phyloP scores from a whole-genome alignment of 2,113 vertebrate genomes.

The Heterotis niloticus region DNA sequence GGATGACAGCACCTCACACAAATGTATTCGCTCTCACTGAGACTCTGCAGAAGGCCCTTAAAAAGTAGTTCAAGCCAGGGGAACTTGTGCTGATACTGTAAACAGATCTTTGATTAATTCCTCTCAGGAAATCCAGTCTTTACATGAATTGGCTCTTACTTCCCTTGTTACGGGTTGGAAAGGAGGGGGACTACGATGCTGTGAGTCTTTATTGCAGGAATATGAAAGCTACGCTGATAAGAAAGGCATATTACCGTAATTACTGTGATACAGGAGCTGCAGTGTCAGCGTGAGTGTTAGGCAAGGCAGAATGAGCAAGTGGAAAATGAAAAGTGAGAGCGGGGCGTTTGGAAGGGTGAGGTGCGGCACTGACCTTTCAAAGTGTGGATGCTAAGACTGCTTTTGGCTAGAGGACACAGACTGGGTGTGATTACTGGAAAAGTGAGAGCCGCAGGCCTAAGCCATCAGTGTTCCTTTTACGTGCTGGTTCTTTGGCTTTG shows the following conservation, averaged over 20 bases:
- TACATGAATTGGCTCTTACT: background rate
- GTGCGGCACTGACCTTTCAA: background rate
- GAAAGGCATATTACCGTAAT: background rate
- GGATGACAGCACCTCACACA: background rate
- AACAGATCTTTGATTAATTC: background rate
- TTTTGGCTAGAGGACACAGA: background rate
- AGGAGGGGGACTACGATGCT: background rate
- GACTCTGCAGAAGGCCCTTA: background rate
- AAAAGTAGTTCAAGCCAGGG: background rate
- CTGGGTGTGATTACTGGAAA: slow-evolving; percentile 37
- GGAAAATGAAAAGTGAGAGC: background rate
- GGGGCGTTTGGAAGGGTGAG: background rate
- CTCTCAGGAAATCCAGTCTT: background rate
- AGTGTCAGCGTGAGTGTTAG: background rate
- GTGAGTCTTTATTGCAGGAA: slow-evolving; percentile 1
- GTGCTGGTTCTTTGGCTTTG: slow-evolving; percentile 12
- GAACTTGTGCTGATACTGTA: background rate
- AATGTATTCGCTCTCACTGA: background rate
- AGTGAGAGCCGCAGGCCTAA: slow-evolving; percentile 31
- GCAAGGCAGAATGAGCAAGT: background rate
- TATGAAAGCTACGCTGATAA: background rate
- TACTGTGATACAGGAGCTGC: background rate
- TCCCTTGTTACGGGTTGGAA: background rate
- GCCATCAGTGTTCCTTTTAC: slow-evolving; percentile 34
- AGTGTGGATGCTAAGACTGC: background rate